Evolutionary conservation across 1,140 invertebrate species (phyloP).

Genomic region (Stegodyphus dumicola): DNA sequence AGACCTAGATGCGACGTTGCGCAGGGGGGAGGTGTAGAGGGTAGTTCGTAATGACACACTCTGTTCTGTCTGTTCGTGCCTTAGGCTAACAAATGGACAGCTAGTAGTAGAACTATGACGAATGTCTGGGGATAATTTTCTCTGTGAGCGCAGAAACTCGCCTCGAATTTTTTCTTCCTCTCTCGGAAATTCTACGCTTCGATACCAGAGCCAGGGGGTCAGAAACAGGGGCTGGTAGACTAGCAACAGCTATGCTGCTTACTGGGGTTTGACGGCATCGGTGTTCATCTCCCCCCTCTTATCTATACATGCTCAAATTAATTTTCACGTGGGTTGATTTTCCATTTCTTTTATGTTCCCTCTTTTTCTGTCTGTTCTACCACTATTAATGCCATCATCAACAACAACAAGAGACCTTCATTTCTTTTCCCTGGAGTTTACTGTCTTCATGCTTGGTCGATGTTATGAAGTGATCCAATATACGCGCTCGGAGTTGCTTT

Average conservation of each 20-base stretch:
- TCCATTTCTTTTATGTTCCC: background rate
- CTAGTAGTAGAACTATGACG: background rate
- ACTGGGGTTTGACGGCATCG: background rate
- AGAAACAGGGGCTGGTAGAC: background rate
- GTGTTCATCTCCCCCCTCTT: background rate
- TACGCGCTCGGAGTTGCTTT: background rate
- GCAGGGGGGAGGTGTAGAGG: background rate
- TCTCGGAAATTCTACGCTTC: background rate
- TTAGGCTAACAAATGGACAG: background rate
- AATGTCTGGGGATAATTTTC: background rate
- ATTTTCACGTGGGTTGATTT: background rate
- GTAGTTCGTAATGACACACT: background rate
- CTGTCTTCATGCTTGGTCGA: background rate
- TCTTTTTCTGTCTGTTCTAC: background rate
- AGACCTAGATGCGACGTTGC: too few relatives aligned
- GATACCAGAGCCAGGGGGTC: background rate
- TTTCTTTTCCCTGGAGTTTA: background rate
- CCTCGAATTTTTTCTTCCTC: background rate
- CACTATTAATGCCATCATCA: too few relatives aligned
- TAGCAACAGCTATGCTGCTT: background rate
- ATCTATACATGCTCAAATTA: background rate
- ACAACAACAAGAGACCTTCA: too few relatives aligned
- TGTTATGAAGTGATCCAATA: background rate
- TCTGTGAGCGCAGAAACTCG: background rate
- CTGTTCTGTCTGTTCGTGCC: background rate